Conservation (phyloP, 2,113 vertebrate genomes). For the Pithys albifrons region DNA sequence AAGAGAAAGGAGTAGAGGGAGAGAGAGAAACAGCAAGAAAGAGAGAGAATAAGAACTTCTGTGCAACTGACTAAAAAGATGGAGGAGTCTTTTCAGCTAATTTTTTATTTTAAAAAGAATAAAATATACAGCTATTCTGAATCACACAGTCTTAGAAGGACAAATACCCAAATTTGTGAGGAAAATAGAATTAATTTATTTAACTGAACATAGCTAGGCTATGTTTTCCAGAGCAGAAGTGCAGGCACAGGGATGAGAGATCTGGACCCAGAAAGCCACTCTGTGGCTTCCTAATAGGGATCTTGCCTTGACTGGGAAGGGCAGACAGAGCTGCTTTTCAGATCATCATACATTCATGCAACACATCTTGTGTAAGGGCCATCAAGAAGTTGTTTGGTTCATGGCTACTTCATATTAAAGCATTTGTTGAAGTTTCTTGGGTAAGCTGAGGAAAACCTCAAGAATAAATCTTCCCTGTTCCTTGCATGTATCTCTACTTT, state of each 20-base stretch:
- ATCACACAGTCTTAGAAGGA: neutral
- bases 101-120: neutral
- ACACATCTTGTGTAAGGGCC: neutral
- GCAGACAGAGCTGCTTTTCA: neutral
- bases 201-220: neutral
- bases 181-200: neutral
- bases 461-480: neutral
- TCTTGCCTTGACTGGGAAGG: neutral
- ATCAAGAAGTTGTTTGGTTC: neutral
- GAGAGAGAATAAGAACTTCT: neutral
- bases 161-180: neutral
- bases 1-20: neutral
- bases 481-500: neutral
- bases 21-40: neutral
- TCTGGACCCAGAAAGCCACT: neutral
- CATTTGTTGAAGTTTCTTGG: neutral
- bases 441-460: neutral
- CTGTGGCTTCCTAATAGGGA: fast-evolving
- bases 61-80: neutral
- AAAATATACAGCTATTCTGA: neutral
- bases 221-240: neutral
- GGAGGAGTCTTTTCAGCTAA: neutral
- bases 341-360: neutral
- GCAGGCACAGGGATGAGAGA: neutral
- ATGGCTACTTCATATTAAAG: neutral